A percentile compares a stretch with the other conserved stretches of the same genome.
phyloP scores from a whole-genome alignment of 2,888 invertebrate species.

The Lycaena phlaeas region DNA sequence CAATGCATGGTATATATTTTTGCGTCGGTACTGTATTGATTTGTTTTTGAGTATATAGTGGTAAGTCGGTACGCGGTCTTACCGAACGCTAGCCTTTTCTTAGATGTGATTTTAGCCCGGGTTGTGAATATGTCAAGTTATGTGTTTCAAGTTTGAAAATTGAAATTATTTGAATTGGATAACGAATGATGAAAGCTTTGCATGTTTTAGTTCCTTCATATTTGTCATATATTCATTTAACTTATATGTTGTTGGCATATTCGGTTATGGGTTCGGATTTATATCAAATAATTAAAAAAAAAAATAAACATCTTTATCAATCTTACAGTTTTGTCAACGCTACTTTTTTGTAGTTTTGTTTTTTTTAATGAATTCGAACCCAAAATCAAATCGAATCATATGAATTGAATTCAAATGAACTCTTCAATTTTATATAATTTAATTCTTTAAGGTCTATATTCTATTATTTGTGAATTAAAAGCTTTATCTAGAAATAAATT shows the following conservation, averaged over 20 bases:
- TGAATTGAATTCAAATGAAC: too few relatives aligned
- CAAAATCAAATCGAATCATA: too few relatives aligned
- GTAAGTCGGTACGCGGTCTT: not conserved
- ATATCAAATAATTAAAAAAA: not conserved
- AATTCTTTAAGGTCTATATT: conserved; percentile 1
- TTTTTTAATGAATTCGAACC: not conserved
- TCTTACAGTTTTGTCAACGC: too few relatives aligned
- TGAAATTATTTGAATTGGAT: too few relatives aligned
- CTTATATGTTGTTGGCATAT: not conserved
- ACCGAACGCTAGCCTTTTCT: not conserved
- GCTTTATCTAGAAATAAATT: conserved; percentile 6
- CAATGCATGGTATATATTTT: not conserved
- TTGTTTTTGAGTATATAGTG: not conserved
- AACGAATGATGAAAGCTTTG: too few relatives aligned
- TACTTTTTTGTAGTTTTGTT: too few relatives aligned
- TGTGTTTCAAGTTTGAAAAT: too few relatives aligned
- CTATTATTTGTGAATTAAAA: conserved; percentile 5
- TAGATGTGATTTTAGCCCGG: too few relatives aligned
- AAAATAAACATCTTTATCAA: too few relatives aligned
- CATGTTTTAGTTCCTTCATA: not conserved
- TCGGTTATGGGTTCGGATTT: not conserved
- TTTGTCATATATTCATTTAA: not conserved
- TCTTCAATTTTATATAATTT: not conserved
- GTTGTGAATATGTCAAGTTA: too few relatives aligned
- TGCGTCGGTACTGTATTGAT: not conserved